Conservation (phyloP, 2,888 invertebrate species). For the Cheilosia vulpina region DNA sequence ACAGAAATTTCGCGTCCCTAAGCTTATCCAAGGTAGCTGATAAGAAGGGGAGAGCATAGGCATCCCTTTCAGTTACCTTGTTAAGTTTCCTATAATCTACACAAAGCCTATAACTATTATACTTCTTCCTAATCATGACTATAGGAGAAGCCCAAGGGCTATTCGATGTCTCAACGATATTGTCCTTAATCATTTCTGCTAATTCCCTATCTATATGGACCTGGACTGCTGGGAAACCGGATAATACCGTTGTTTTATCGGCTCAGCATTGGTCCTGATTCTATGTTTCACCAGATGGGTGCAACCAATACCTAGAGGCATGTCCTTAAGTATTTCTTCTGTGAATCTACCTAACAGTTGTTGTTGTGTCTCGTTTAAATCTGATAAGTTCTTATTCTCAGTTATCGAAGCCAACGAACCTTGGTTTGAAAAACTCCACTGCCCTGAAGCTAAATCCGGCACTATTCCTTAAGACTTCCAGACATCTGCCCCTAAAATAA, state of each 20-base stretch:
- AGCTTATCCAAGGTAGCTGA: constrained; percentile 33
- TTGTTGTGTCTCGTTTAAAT: not conserved
- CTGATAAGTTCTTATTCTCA: not conserved
- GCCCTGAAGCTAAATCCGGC: not conserved
- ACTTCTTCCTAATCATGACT: constrained; percentile 3
- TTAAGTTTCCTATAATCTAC: constrained; percentile 26
- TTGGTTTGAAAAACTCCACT: not conserved
- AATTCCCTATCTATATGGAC: constrained; percentile 8
- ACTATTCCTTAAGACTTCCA: not conserved
- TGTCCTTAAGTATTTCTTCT: not conserved
- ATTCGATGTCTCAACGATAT: not conserved
- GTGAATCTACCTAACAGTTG: not conserved
- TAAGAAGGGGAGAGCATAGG: constrained; percentile 15
- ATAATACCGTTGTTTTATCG: constrained; percentile 20
- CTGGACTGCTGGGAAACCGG: constrained; percentile 5
- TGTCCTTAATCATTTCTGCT: not conserved
- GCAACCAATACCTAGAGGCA: constrained; percentile 4
- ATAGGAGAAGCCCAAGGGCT: constrained; percentile 9
- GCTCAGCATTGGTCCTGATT: constrained; percentile 3
- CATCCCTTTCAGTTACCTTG: constrained; percentile 34
- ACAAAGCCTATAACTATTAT: constrained; percentile 8
- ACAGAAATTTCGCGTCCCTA: constrained; percentile 21
- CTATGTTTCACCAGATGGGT: constrained; percentile 14
- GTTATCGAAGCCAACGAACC: not conserved
- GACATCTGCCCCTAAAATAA: constrained; percentile 1